A percentile compares a stretch with the other conserved stretches of the same genome.
phyloP scores from a whole-genome alignment of 2,888 invertebrate genomes.

The Halictus quadricinctus region DNA sequence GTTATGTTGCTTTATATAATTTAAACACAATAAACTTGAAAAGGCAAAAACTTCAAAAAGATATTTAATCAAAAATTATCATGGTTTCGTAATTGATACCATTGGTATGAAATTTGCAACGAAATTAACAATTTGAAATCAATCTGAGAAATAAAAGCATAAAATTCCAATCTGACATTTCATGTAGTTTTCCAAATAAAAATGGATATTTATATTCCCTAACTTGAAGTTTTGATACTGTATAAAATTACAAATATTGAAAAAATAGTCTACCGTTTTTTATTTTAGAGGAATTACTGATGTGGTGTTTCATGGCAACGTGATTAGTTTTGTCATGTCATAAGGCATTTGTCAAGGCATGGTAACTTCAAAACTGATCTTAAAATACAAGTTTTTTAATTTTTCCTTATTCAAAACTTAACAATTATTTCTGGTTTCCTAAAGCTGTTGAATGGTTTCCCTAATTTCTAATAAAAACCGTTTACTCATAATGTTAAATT shows the following conservation, averaged over 20 bases:
- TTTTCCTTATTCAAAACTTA: background rate
- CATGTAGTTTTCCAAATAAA: background rate
- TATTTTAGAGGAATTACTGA: background rate
- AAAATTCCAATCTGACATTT: background rate
- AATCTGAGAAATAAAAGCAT: background rate
- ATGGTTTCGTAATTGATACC: background rate
- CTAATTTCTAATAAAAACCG: background rate
- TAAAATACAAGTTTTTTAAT: background rate
- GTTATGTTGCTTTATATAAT: too few species aligned
- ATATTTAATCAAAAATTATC: background rate
- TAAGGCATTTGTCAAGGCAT: background rate
- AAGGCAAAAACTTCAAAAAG: too few species aligned
- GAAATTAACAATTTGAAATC: background rate
- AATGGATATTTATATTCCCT: background rate
- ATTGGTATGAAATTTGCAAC: background rate
- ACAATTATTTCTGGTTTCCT: background rate
- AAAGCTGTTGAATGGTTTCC: background rate
- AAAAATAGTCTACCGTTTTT: background rate
- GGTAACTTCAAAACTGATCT: background rate
- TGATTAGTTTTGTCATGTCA: background rate
- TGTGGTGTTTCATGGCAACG: background rate
- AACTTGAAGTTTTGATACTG: background rate
- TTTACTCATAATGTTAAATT: conserved; percentile 22
- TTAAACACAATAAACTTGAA: too few species aligned
- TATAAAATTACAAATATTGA: background rate